Evolutionary conservation across 1,140 invertebrate genomes (phyloP).

Genomic region (Hetaerina americana): DNA sequence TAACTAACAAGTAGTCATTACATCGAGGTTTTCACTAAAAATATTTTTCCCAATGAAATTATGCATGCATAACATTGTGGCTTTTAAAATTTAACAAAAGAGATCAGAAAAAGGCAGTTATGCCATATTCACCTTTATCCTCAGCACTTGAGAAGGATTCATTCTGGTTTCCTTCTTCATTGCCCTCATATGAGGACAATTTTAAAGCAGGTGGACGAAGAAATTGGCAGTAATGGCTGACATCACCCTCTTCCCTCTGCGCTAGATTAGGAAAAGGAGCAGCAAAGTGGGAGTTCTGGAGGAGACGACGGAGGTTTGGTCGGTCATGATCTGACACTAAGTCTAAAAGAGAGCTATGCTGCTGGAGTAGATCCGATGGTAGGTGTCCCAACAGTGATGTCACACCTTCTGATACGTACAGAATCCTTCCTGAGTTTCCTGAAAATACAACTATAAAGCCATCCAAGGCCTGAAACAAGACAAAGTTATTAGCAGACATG

Average conservation of each 20-base stretch:
- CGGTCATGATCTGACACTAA: background rate
- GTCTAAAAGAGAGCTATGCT: background rate
- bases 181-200: background rate
- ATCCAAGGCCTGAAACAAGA: constrained; percentile 54
- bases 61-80: too few relatives aligned
- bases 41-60: too few relatives aligned
- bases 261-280: background rate
- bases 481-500: constrained; percentile 6
- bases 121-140: background rate
- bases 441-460: constrained; percentile 87
- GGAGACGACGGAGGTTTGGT: background rate
- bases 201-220: background rate
- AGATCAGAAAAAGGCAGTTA: too few relatives aligned
- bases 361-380: constrained; percentile 30
- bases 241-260: background rate
- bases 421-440: constrained; percentile 58
- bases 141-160: background rate
- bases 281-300: background rate
- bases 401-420: constrained; percentile 81
- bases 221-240: background rate
- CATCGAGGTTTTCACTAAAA: too few relatives aligned
- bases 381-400: constrained; percentile 76
- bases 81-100: too few relatives aligned
- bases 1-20: too few relatives aligned
- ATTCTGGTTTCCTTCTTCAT: background rate